These are phyloP conservation scores for Balearica regulorum DNA, from an alignment of 2,797 vertebrate species.

Conservation along the genomic window DNA sequence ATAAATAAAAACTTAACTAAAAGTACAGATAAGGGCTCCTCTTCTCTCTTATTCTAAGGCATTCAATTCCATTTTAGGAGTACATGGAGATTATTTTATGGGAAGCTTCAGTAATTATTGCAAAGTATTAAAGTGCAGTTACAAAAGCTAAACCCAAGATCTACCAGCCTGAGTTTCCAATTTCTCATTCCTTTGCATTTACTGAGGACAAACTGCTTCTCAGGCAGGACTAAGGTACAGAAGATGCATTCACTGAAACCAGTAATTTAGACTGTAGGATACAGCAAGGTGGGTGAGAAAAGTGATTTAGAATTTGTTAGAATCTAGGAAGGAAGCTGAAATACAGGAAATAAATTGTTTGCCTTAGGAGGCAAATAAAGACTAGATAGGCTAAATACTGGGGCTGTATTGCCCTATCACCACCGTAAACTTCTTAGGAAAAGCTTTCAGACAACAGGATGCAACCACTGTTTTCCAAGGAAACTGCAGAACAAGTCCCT, in stretches of 20 bases:
- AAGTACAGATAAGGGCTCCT: constrained; percentile 49
- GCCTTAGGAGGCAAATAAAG: constrained; percentile 14
- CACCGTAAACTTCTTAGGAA: not conserved
- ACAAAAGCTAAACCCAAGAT: constrained; percentile 13
- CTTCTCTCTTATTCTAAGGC: constrained; percentile 19
- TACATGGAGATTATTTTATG: not conserved
- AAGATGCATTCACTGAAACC: not conserved
- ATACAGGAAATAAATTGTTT: constrained; percentile 16
- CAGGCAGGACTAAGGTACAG: not conserved
- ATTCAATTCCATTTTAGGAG: constrained; percentile 48
- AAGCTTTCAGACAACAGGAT: not conserved
- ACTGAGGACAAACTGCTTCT: not conserved
- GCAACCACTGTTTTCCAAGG: not conserved
- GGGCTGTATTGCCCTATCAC: not conserved
- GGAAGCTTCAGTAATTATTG: constrained; percentile 21
- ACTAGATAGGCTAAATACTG: not conserved
- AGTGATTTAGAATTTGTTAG: not conserved
- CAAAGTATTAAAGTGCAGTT: not conserved
- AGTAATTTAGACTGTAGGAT: not conserved
- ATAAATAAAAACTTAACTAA: constrained; percentile 57
- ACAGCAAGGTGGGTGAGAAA: not conserved
- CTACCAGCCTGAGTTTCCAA: not conserved
- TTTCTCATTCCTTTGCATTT: not conserved
- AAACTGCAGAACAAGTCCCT: constrained; percentile 13
- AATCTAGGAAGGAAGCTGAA: not conserved